Evolutionary conservation across 2,113 vertebrate species (phyloP).

Genomic region (Eublepharis macularius): DNA sequence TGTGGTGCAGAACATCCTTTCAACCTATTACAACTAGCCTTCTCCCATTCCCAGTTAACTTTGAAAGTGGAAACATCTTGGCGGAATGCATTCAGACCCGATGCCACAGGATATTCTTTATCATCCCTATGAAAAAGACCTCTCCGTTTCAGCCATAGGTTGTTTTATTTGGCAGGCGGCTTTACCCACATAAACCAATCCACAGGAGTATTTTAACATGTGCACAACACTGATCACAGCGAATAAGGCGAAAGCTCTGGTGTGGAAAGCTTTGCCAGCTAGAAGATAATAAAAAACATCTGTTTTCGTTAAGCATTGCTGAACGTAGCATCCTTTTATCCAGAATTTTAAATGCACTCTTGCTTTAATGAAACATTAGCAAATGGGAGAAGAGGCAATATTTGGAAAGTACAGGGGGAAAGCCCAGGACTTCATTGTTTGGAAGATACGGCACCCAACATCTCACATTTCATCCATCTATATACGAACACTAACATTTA

Average conservation of each 20-base stretch:
- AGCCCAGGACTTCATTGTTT: too few species aligned
- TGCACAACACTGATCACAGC: slow-evolving; percentile 10
- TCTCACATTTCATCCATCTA: not conserved
- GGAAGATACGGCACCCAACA: not conserved
- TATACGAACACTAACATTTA: not conserved
- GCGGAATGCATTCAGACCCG: not conserved
- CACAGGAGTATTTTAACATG: slow-evolving; percentile 24
- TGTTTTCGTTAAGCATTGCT: not conserved
- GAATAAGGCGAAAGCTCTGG: slow-evolving; percentile 17
- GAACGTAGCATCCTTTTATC: not conserved
- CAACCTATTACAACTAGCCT: not conserved
- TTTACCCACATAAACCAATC: slow-evolving; percentile 30
- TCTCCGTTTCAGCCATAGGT: slow-evolving; percentile 20
- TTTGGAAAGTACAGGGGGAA: not conserved
- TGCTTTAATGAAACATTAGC: slow-evolving; percentile 1
- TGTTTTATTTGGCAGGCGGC: slow-evolving; percentile 29
- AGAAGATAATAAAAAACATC: slow-evolving; percentile 25
- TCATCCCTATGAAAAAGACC: slow-evolving; percentile 12
- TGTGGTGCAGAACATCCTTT: not conserved
- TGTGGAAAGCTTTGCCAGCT: slow-evolving; percentile 25
- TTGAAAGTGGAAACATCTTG: not conserved
- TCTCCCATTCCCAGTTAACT: not conserved
- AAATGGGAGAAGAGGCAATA: not conserved
- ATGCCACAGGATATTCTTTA: not conserved
- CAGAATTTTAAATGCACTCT: not conserved